These are phyloP conservation scores for Catharus minimus DNA, from an alignment of 2,113 vertebrate species.

Conservation along the genomic window DNA sequence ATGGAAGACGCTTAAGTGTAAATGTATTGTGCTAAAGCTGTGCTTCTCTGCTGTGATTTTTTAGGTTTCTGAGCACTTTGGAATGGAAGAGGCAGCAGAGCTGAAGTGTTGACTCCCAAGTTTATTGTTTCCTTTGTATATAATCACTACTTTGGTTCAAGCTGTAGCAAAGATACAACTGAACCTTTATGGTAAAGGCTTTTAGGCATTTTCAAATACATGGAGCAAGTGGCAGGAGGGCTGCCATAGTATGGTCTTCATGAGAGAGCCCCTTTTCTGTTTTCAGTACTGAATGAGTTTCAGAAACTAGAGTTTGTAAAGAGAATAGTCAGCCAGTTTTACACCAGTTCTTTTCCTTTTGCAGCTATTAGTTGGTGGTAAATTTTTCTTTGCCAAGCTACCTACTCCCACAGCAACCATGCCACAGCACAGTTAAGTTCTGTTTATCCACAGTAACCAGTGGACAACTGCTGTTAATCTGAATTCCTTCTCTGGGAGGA, in stretches of 20 bases:
- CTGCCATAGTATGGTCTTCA: neutral
- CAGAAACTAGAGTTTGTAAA: neutral
- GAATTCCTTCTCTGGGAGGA: constrained; percentile 1
- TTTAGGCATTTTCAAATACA: neutral
- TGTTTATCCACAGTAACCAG: neutral
- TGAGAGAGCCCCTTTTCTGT: neutral
- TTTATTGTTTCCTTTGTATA: neutral
- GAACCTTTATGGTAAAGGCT: neutral
- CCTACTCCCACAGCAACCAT: neutral
- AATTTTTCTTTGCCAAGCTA: neutral
- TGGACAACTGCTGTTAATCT: neutral
- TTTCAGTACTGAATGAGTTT: neutral
- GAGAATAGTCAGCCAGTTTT: neutral
- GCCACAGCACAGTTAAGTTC: neutral
- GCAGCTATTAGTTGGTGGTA: neutral
- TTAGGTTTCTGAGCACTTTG: neutral
- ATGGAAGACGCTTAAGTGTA: neutral
- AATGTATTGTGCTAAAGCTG: neutral
- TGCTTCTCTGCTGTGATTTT: neutral
- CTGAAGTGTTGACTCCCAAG: neutral
- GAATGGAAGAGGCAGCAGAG: neutral
- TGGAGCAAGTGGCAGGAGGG: neutral
- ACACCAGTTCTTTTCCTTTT: neutral
- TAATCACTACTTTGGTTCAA: neutral
- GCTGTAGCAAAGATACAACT: neutral